Evolutionary conservation across 2,797 vertebrate genomes (phyloP), one percentile per base, ranked within the genome.

Genomic region (Enteromius afrohamiltoni): DNA sequence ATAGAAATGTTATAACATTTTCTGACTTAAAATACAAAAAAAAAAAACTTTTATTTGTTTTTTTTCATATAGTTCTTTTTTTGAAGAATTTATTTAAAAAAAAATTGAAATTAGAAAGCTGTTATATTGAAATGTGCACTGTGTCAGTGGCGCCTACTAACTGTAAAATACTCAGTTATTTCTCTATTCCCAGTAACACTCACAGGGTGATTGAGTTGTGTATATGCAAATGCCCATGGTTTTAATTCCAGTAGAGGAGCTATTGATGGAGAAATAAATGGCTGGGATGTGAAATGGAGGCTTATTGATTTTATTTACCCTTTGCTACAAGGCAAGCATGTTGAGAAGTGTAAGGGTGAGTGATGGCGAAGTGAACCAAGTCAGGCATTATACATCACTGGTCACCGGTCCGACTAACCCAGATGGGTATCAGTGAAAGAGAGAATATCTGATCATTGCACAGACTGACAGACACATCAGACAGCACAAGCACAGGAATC

Each of bases 231-330:
- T 79, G 8, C 26, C 31, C 78, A 37, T 51, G 70, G 75, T 87
- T 89, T 85, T 80, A 79, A 84, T 90, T 77, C 88, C 47, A 83
- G 73, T 82, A 87, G 73, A 55, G 26, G 73, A 65, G 84, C 86
- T 90, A 89, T 86, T 86, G 84, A 89, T 90, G 73, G 86, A 86
- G 88, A 89, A 88, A 89, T 88, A 86, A 88, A 89, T 88, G 31
- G 75, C 47, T 82, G 79, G 3, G 42, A 87, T 85, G 84, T 83
- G 88, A 90, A 87, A 86, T 83, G 64, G 74, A 83, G 67, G 21
- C 3, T 31, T 88, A 89, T 92, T 90, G 88, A 91, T 92, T 92
- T 88, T 67, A 51, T 85, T 86, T 81, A 80, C 67, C 85, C 68
- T 68, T 83, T 84, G 87, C 55, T 49, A 21, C 26, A 76, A 77